These are phyloP conservation scores for Amorpha juglandis DNA, from an alignment of 2,888 invertebrate species.

Conservation along the genomic window DNA sequence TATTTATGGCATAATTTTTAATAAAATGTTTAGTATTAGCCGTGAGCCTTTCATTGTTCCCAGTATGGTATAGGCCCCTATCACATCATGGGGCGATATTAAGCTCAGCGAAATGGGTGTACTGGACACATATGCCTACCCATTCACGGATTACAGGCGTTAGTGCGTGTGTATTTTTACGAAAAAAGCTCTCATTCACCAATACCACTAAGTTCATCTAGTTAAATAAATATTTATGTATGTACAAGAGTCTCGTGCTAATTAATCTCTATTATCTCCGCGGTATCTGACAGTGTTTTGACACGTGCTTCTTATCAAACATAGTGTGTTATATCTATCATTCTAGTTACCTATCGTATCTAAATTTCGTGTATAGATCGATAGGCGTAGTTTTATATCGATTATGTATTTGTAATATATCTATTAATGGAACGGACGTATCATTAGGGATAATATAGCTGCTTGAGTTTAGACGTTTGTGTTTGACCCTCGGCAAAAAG, in stretches of 20 bases:
- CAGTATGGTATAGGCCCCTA: too few species aligned
- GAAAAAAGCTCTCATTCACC: not conserved
- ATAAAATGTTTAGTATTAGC: too few species aligned
- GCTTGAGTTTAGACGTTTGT: too few species aligned
- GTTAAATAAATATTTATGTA: too few species aligned
- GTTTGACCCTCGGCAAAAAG: not conserved
- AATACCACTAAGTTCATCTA: not conserved
- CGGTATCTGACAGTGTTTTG: not conserved
- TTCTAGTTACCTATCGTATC: not conserved
- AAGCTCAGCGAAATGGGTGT: too few species aligned
- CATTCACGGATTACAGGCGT: too few species aligned
- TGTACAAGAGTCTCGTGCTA: not conserved
- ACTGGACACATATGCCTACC: too few species aligned
- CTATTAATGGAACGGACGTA: not conserved
- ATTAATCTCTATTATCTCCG: not conserved
- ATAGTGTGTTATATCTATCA: slow-evolving; percentile 6
- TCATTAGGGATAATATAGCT: not conserved
- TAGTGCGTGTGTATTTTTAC: too few species aligned
- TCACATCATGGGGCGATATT: too few species aligned
- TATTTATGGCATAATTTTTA: too few species aligned
- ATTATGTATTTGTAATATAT: not conserved
- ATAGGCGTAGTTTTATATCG: not conserved
- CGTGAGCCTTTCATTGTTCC: too few species aligned
- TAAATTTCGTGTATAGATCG: not conserved
- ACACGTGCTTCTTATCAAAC: slow-evolving; percentile 14